A percentile compares a stretch with the other conserved stretches of the same genome.
phyloP scores from a whole-genome alignment of 1,140 invertebrate species.

The Doryteuthis pealeii region DNA sequence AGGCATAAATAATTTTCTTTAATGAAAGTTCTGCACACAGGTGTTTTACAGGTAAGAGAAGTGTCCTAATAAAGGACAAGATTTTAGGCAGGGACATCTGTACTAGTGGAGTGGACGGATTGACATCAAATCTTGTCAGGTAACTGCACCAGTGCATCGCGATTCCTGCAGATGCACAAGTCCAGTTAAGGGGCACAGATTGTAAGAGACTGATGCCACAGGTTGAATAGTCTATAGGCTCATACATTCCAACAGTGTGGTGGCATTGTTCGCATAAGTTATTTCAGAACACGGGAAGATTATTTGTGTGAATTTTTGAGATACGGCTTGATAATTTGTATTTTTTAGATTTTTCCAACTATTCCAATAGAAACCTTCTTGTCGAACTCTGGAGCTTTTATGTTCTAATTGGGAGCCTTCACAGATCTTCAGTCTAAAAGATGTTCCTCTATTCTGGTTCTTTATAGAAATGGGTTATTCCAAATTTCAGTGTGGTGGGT shows the following conservation, averaged over 20 bases:
- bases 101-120: constrained; percentile 33
- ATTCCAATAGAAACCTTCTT: too few species aligned
- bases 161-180: constrained; percentile 75
- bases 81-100: constrained; percentile 38
- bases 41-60: constrained; percentile 29
- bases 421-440: too few species aligned
- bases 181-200: constrained; percentile 70
- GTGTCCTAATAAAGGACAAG: constrained; percentile 46
- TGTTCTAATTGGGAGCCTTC: too few species aligned
- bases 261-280: too few species aligned
- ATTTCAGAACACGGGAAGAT: too few species aligned
- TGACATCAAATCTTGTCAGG: constrained; percentile 64
- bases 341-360: too few species aligned
- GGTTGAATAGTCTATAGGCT: not conserved
- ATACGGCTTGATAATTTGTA: too few species aligned
- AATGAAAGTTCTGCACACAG: constrained; percentile 36
- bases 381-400: too few species aligned
- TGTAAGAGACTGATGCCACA: constrained; percentile 76
- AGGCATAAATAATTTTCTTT: constrained; percentile 30
- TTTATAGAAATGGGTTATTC: too few species aligned
- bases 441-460: too few species aligned
- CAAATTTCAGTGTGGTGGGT: too few species aligned
- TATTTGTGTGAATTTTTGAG: too few species aligned
- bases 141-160: constrained; percentile 84
- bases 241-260: constrained; percentile 50